phyloP scores from a whole-genome alignment of 2,797 vertebrate species.

The Lepus townsendii region DNA sequence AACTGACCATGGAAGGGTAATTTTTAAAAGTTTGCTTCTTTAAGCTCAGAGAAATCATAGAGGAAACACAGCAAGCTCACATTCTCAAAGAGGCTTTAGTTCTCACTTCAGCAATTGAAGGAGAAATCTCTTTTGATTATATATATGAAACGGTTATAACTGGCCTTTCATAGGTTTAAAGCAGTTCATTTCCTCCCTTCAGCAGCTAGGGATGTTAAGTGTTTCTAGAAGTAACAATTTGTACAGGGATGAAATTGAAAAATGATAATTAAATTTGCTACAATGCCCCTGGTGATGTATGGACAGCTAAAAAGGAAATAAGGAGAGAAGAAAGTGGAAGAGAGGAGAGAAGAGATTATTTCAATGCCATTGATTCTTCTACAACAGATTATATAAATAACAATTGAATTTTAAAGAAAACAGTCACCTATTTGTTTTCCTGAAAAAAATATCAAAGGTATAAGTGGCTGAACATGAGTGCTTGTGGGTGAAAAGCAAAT shows the following conservation, averaged over 20 bases:
- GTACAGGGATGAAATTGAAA: constrained; percentile 47
- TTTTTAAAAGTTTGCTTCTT: constrained; percentile 70
- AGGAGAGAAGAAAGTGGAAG: neutral
- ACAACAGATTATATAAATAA: neutral
- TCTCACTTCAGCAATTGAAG: constrained; percentile 55
- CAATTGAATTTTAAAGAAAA: neutral
- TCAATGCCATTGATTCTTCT: neutral
- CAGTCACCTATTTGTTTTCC: neutral
- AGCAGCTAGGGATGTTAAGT: constrained; percentile 11
- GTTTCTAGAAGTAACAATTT: constrained; percentile 42
- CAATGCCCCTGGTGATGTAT: neutral
- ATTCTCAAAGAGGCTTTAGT: constrained; percentile 67
- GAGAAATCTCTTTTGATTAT: constrained; percentile 57
- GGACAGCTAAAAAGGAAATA: neutral
- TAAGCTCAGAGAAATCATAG: constrained; percentile 55
- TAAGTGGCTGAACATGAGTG: neutral
- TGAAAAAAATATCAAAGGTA: constrained; percentile 1
- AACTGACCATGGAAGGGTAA: constrained; percentile 67
- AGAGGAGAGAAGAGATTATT: neutral
- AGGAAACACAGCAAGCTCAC: constrained; percentile 23
- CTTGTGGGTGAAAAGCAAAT: neutral
- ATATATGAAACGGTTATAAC: constrained; percentile 17
- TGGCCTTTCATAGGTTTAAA: constrained; percentile 41
- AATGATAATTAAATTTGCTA: constrained; percentile 29
- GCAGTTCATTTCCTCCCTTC: constrained; percentile 64